Evolutionary conservation across 1,140 invertebrate species (phyloP).

Genomic region (Pseudomyrmex gracilis): DNA sequence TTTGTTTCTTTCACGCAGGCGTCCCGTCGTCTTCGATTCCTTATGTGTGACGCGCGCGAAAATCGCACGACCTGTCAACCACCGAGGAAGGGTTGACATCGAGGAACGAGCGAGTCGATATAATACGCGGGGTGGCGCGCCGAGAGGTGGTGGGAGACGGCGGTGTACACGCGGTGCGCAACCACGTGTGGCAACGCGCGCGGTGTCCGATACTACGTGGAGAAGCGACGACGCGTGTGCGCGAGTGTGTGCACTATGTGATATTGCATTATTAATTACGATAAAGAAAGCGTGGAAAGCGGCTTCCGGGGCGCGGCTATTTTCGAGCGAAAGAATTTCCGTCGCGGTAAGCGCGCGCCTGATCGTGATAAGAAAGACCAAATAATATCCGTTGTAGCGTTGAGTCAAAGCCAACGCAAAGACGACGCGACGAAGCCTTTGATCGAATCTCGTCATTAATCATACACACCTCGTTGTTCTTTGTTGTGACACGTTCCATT

Average conservation of each 20-base stretch:
- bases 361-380: slow-evolving; percentile 22
- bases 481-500: too few relatives aligned
- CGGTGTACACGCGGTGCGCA: slow-evolving; percentile 48
- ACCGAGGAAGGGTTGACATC: slow-evolving; percentile 3
- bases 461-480: not conserved
- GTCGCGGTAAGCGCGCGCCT: not conserved
- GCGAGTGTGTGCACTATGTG: not conserved
- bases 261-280: slow-evolving; percentile 26
- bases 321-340: slow-evolving; percentile 52
- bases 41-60: too few relatives aligned
- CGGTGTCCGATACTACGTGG: not conserved
- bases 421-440: not conserved
- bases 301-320: slow-evolving; percentile 51
- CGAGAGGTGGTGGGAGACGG: slow-evolving; percentile 56
- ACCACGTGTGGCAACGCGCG: slow-evolving; percentile 57
- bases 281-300: slow-evolving; percentile 18
- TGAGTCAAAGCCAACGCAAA: slow-evolving; percentile 6
- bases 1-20: not conserved
- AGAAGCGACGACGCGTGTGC: not conserved
- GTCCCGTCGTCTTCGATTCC: not conserved
- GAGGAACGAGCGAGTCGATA: slow-evolving; percentile 55
- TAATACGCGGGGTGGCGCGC: too few relatives aligned
- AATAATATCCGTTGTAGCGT: not conserved
- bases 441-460: not conserved
- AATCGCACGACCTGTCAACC: not conserved